Conservation (phyloP, 1,140 invertebrate species). For the Antheraea pernyi region DNA sequence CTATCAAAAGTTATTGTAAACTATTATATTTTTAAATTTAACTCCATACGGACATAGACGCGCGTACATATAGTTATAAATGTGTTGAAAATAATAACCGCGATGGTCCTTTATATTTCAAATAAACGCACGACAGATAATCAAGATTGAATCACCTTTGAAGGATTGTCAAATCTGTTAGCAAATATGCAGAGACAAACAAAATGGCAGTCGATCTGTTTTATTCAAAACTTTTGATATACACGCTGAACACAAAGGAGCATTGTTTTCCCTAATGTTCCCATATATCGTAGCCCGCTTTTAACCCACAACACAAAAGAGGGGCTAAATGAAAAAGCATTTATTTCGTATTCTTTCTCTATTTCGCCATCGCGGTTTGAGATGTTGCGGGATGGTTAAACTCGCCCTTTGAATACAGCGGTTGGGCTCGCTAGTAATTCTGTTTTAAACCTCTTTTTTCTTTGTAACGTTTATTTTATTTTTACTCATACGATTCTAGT, state of each 20-base stretch:
- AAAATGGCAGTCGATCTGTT: conserved; percentile 39
- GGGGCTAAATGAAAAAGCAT: conserved; percentile 60
- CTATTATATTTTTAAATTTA: no score
- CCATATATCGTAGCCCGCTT: conserved; percentile 54
- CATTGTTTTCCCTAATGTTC: conserved; percentile 63
- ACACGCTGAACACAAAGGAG: conserved; percentile 44
- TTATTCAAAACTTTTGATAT: conserved; percentile 43
- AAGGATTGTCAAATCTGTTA: not conserved
- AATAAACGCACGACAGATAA: not conserved
- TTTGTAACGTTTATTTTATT: conserved; percentile 1
- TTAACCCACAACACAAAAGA: conserved; percentile 51
- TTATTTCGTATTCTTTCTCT: conserved; percentile 54
- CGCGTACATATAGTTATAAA: no score
- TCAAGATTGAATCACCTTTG: not conserved
- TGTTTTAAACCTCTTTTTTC: conserved; percentile 6
- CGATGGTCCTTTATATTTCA: no score
- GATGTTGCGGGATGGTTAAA: conserved; percentile 23
- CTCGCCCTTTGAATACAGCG: conserved; percentile 6
- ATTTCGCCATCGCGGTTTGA: conserved; percentile 31
- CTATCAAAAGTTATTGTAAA: no score
- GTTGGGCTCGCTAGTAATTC: conserved; percentile 9
- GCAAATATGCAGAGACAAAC: conserved; percentile 1
- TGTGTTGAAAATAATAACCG: no score
- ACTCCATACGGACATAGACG: no score
- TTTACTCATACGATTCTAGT: not conserved